Percentiles rank a stretch among this genome's conserved stretches.
Conservation (phyloP, 2,797 vertebrate species). For the Syndactyla subalaris region DNA sequence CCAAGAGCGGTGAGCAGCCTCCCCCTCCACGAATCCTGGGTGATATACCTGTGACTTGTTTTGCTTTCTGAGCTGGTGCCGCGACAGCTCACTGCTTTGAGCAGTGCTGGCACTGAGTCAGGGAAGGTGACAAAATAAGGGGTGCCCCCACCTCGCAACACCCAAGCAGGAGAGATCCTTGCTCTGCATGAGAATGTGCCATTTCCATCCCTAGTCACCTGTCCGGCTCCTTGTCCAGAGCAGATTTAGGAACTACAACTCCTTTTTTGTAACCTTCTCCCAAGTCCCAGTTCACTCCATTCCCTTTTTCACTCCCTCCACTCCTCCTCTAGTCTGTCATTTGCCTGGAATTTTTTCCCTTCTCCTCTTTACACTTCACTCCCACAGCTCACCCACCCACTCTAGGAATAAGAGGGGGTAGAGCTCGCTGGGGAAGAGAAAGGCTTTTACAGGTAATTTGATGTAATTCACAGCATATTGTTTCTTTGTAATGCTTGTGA, state of each 20-base stretch:
- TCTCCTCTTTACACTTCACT: conserved; percentile 46
- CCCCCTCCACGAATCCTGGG: neutral
- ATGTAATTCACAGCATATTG: conserved; percentile 42
- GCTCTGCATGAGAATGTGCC: neutral
- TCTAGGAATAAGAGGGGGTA: conserved; percentile 32
- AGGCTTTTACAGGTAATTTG: conserved; percentile 70
- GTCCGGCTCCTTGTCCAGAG: neutral
- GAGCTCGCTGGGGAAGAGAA: conserved; percentile 39
- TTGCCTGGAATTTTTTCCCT: conserved; percentile 35
- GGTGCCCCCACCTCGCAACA: neutral
- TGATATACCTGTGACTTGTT: neutral
- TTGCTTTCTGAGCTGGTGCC: neutral
- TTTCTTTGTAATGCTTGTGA: conserved; percentile 24
- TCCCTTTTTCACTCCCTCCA: conserved; percentile 13
- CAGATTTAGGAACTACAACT: neutral
- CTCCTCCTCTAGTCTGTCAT: conserved; percentile 49
- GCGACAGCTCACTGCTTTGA: neutral
- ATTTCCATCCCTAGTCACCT: fast-evolving
- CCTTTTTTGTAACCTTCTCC: neutral
- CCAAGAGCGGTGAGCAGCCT: fast-evolving
- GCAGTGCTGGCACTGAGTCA: neutral
- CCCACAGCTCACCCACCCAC: conserved; percentile 59
- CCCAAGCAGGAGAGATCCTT: neutral
- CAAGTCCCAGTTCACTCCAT: neutral
- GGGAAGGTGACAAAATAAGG: neutral